Conservation (phyloP, 2,797 vertebrate species). For the Crenuchus spilurus region DNA sequence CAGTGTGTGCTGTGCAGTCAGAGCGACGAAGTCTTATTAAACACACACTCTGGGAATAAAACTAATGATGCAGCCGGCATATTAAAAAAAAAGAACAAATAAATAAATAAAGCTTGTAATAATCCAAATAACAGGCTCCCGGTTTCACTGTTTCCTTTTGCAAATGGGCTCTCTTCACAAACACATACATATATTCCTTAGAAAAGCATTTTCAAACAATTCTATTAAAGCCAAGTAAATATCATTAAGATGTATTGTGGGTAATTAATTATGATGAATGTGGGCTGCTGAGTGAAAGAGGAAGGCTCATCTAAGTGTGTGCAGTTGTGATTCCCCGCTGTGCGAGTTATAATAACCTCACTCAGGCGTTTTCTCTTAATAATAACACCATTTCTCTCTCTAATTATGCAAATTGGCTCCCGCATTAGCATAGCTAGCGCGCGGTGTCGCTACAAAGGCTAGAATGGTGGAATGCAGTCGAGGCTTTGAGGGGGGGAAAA, state of each 20-base stretch:
- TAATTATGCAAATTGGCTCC: slow-evolving; percentile 73
- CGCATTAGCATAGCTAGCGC: slow-evolving; percentile 74
- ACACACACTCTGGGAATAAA: slow-evolving; percentile 69
- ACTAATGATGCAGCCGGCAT: slow-evolving; percentile 74
- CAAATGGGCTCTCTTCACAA: slow-evolving; percentile 68
- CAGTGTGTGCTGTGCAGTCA: slow-evolving; percentile 61
- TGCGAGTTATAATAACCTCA: slow-evolving; percentile 80
- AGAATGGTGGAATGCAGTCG: slow-evolving; percentile 62
- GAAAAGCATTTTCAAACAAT: slow-evolving; percentile 74
- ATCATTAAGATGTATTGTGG: slow-evolving; percentile 78
- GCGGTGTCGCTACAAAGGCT: slow-evolving; percentile 54
- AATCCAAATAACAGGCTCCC: slow-evolving; percentile 63
- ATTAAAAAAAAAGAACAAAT: slow-evolving; percentile 19
- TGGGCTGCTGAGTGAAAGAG: slow-evolving; percentile 62
- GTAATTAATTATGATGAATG: slow-evolving; percentile 80
- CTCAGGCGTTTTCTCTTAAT: slow-evolving; percentile 75
- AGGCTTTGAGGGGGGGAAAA: slow-evolving; percentile 53
- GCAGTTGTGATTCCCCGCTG: slow-evolving; percentile 73
- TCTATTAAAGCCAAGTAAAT: slow-evolving; percentile 77
- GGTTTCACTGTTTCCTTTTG: slow-evolving; percentile 57
- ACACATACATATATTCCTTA: slow-evolving; percentile 67
- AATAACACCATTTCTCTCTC: slow-evolving; percentile 78
- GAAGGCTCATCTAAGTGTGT: slow-evolving; percentile 57
- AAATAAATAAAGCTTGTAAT: slow-evolving; percentile 41
- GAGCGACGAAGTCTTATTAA: slow-evolving; percentile 69